phyloP scores from a whole-genome alignment of 2,888 invertebrate genomes.

The Epinotia bilunana region DNA sequence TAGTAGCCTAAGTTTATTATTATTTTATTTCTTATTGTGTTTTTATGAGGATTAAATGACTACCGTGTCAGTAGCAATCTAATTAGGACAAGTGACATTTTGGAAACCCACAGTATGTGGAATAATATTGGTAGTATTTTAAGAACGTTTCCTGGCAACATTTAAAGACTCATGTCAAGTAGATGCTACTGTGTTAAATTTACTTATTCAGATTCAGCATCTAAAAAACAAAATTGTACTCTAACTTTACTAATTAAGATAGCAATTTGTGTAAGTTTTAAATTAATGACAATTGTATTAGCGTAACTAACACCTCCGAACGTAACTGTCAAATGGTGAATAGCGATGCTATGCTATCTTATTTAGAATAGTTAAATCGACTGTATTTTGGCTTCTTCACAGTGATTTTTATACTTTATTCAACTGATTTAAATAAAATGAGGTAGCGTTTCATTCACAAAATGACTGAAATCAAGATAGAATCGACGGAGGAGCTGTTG shows the following conservation, averaged over 20 bases:
- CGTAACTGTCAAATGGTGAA: constrained; percentile 26
- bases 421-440: background rate
- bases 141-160: constrained; percentile 2
- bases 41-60: too few species aligned
- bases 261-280: background rate
- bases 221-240: background rate
- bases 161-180: background rate
- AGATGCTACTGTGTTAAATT: constrained; percentile 2
- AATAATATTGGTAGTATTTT: background rate
- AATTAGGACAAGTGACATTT: background rate
- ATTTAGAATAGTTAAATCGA: constrained; percentile 9
- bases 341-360: background rate
- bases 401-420: background rate
- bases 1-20: too few species aligned
- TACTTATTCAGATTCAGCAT: background rate
- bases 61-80: background rate
- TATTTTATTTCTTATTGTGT: too few species aligned
- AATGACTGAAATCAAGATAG: constrained; percentile 34
- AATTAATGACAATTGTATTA: background rate
- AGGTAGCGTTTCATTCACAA: constrained; percentile 31
- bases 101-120: background rate
- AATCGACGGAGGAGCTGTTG: constrained; percentile 18
- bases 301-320: background rate
- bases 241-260: rapidly evolving
- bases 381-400: background rate